A percentile compares a stretch with the other conserved stretches of the same genome.
phyloP scores from a whole-genome alignment of 2,888 invertebrate genomes.

The Zele albiditarsus region DNA sequence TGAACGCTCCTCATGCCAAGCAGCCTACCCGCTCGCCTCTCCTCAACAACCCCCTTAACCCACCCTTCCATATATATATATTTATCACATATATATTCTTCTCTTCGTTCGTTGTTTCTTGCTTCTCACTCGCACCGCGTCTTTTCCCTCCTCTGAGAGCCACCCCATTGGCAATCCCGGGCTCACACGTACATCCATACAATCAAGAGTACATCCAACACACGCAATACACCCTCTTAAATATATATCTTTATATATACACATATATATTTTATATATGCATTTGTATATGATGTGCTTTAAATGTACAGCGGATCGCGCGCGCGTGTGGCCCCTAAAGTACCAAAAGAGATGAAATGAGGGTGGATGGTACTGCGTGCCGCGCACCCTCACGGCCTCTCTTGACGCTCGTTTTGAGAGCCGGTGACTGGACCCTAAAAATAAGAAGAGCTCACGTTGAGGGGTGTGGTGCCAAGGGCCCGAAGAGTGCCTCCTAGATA shows the following conservation, averaged over 20 bases:
- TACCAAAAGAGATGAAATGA: neutral
- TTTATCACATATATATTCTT: conserved; percentile 40
- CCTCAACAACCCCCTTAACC: conserved; percentile 52
- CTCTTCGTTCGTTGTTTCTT: conserved; percentile 41
- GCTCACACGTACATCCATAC: conserved; percentile 33
- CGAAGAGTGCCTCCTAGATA: neutral
- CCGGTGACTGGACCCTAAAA: conserved; percentile 24
- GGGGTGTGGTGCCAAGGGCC: conserved; percentile 17
- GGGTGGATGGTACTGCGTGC: conserved; percentile 3
- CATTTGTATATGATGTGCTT: conserved; percentile 26
- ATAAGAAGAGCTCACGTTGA: conserved; percentile 1
- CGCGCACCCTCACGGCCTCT: conserved; percentile 16
- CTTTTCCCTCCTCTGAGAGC: conserved; percentile 29
- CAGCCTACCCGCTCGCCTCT: conserved; percentile 46
- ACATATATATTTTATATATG: neutral
- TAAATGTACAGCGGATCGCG: conserved; percentile 27
- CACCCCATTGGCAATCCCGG: conserved; percentile 32
- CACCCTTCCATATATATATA: conserved; percentile 39
- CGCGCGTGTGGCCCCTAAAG: conserved; percentile 16
- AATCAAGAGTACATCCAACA: conserved; percentile 29
- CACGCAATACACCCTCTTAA: conserved; percentile 28
- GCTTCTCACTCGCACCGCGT: conserved; percentile 29
- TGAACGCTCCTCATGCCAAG: conserved; percentile 72
- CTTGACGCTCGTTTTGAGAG: conserved; percentile 27
- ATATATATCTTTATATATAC: neutral